Evolutionary conservation across 2,888 invertebrate species (phyloP).

Genomic region (Zaprionus obscuricornis): DNA sequence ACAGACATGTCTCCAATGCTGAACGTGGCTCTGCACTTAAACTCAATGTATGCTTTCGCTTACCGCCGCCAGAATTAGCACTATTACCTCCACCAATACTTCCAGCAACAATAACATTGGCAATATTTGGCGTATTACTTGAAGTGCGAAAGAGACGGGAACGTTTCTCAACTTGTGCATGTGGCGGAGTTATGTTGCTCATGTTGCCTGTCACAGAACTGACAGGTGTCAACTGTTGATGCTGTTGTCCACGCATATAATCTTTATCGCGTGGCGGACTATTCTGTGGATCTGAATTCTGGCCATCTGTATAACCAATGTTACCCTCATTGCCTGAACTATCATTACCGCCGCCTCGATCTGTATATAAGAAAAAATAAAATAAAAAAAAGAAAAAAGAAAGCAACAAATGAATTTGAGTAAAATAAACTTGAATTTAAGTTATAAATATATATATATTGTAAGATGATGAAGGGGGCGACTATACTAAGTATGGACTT

Average conservation of each 20-base stretch:
- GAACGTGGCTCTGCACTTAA: constrained; percentile 84
- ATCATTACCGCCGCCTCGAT: constrained; percentile 82
- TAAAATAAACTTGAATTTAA: too few species aligned
- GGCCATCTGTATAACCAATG: constrained; percentile 88
- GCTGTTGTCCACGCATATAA: constrained; percentile 70
- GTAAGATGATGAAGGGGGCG: too few species aligned
- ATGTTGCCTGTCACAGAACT: constrained; percentile 61
- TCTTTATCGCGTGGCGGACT: constrained; percentile 85
- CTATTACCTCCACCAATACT: constrained; percentile 47
- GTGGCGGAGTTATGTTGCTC: constrained; percentile 66
- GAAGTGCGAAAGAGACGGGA: constrained; percentile 85
- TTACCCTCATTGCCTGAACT: constrained; percentile 86
- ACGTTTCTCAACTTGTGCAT: constrained; percentile 80
- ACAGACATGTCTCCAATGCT: constrained; percentile 83
- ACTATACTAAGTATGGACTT: too few species aligned
- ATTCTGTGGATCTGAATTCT: constrained; percentile 86
- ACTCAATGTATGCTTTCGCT: constrained; percentile 87
- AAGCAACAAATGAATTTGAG: too few species aligned
- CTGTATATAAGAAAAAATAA: too few species aligned
- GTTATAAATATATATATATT: too few species aligned
- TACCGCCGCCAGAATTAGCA: constrained; percentile 76
- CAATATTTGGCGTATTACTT: constrained; percentile 79
- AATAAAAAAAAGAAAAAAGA: too few species aligned
- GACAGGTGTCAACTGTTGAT: constrained; percentile 78
- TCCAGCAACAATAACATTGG: constrained; percentile 57